Conservation (phyloP, 1,140 invertebrate genomes). For the Drosophila obscura region DNA sequence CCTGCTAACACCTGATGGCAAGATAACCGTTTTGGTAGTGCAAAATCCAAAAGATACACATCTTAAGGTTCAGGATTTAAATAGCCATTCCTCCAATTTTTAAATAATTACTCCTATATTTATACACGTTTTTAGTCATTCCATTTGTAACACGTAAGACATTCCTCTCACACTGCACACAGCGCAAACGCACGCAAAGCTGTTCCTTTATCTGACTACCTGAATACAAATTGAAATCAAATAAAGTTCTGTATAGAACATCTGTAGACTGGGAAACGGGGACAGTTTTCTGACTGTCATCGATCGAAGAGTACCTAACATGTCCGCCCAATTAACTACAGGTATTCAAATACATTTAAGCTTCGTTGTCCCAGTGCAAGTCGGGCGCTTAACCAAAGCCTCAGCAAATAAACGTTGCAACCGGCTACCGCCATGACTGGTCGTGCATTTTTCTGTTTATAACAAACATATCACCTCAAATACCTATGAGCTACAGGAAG, state of each 20-base stretch:
- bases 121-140: too few relatives aligned
- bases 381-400: too few relatives aligned
- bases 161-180: too few relatives aligned
- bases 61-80: constrained; percentile 15
- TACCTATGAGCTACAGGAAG: constrained; percentile 55
- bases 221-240: neutral
- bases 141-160: too few relatives aligned
- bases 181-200: neutral
- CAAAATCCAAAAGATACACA: constrained; percentile 63
- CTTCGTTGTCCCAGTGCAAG: too few relatives aligned
- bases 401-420: too few relatives aligned
- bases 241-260: neutral
- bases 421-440: too few relatives aligned
- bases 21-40: constrained; percentile 75
- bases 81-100: too few relatives aligned
- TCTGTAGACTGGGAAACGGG: too few relatives aligned
- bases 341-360: neutral
- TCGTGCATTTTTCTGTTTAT: too few relatives aligned
- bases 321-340: neutral
- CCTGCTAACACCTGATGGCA: constrained; percentile 72
- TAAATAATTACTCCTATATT: too few relatives aligned
- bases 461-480: too few relatives aligned
- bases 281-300: neutral
- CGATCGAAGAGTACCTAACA: neutral
- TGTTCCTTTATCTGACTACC: constrained; percentile 43